Conservation (phyloP, 1,140 invertebrate species). For the Orius laevigatus region DNA sequence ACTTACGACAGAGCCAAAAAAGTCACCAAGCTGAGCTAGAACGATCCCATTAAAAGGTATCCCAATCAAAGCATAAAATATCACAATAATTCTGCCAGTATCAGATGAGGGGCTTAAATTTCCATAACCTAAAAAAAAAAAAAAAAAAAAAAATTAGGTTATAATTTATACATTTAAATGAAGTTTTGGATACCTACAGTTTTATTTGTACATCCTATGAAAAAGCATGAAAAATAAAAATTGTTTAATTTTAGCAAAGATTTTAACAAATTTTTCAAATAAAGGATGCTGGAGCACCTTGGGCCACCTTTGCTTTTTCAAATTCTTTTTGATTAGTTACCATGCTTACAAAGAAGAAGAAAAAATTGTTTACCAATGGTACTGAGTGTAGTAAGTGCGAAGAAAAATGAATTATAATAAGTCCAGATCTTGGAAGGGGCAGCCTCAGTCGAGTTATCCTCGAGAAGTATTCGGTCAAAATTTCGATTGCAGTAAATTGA, state of each 20-base stretch:
- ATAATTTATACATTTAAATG: too few species aligned
- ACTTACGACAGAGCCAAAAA: constrained; percentile 55
- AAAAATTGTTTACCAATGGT: constrained; percentile 70
- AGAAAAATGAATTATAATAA: constrained; percentile 88
- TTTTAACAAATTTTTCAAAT: too few species aligned
- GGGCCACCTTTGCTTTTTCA: too few species aligned
- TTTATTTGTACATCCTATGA: neutral
- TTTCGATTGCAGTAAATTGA: too few species aligned
- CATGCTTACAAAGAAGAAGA: too few species aligned
- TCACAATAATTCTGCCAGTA: constrained; percentile 69
- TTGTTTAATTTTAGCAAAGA: neutral
- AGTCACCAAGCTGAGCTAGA: constrained; percentile 59
- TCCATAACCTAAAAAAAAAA: constrained; percentile 55
- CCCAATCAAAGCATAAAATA: constrained; percentile 84
- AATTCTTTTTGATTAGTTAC: too few species aligned
- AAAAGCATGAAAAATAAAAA: neutral
- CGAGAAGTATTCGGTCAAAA: too few species aligned
- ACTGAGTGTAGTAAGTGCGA: constrained; percentile 84
- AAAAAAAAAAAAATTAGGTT: neutral
- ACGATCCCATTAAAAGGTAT: constrained; percentile 87
- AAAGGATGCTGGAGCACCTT: too few species aligned
- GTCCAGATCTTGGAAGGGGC: constrained; percentile 43
- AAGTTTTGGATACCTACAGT: neutral
- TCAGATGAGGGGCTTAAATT: constrained; percentile 73
- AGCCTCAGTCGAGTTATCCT: too few species aligned